Evolutionary conservation across 2,113 vertebrate genomes (phyloP).

Genomic region (Prolemur simus): DNA sequence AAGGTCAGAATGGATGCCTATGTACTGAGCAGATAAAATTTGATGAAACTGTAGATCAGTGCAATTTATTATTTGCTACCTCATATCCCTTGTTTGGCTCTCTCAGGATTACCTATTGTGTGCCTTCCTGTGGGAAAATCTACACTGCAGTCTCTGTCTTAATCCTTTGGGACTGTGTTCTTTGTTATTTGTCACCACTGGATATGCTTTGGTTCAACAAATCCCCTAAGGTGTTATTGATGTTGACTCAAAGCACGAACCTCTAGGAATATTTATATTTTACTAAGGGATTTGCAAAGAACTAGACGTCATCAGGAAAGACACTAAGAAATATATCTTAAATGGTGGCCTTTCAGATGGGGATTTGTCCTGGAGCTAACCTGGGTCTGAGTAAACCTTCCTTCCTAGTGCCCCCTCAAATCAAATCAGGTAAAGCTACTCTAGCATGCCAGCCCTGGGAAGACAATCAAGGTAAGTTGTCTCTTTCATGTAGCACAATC

Average conservation of each 20-base stretch:
- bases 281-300: not conserved
- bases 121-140: not conserved
- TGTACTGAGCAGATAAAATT: not conserved
- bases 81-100: not conserved
- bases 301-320: not conserved
- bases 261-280: not conserved
- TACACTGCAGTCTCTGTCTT: not conserved
- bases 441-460: not conserved
- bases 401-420: not conserved
- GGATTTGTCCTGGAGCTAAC: not conserved
- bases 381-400: not conserved
- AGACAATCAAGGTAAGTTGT: not conserved
- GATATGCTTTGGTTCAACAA: slow-evolving; percentile 30
- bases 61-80: not conserved
- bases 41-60: not conserved
- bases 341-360: not conserved
- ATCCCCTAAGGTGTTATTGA: not conserved
- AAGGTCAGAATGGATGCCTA: not conserved
- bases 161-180: not conserved
- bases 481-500: not conserved
- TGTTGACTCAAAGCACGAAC: not conserved
- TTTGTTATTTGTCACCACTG: not conserved
- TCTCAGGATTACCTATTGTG: not conserved
- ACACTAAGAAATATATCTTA: not conserved
- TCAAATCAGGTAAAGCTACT: not conserved